Evolutionary conservation across 2,888 invertebrate genomes (phyloP), one percentile per base, ranked within the genome.

Genomic region (Polyommatus iphigenia): DNA sequence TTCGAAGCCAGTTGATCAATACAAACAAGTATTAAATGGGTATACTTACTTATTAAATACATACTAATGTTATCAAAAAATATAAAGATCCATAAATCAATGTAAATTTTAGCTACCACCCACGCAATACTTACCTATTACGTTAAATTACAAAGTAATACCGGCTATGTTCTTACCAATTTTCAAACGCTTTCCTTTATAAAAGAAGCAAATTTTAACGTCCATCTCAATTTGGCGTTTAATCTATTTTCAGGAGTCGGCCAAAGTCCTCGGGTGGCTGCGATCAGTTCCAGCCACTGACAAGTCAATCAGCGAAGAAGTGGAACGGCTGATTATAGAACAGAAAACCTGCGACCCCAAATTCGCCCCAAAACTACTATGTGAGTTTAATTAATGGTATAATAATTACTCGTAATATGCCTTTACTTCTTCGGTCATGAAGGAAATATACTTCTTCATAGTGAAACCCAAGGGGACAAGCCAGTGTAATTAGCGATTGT

Each of bases 331-430:
- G 7, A 85, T 87, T 77, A 84, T 90, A 0, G 93, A 94, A 75
- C 93, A 93, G 81, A 90, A 88, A 2, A 90, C 90, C 0, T 84
- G 87, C 54, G 90, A 90, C 24, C 87, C 89, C 0, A 93, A 93
- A 80, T 93, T 94, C 83, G 91, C 94, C 0, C 94, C 93, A 0
- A 88, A 84, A 80, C 80, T 93, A 3, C 79, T 94, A 0, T 93
- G 93, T 93, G 83, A 91, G 93, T 90, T 77, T n/a, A 50, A 59
- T 29, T 24, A 18, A 24, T 46, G 41, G 41, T 41, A 41, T 41
- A 41, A 1, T 50, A 3, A n/a, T n/a, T n/a, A n/a, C n/a, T n/a
- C n/a, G n/a, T n/a, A n/a, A n/a, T n/a, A n/a, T n/a, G 10, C 59
- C 8, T 62, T 62, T 10, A 24, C 10, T 20, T 10, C 62, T 62